Evolutionary conservation across 1,140 invertebrate genomes (phyloP).

Genomic region (Drosophila subpulchrella): DNA sequence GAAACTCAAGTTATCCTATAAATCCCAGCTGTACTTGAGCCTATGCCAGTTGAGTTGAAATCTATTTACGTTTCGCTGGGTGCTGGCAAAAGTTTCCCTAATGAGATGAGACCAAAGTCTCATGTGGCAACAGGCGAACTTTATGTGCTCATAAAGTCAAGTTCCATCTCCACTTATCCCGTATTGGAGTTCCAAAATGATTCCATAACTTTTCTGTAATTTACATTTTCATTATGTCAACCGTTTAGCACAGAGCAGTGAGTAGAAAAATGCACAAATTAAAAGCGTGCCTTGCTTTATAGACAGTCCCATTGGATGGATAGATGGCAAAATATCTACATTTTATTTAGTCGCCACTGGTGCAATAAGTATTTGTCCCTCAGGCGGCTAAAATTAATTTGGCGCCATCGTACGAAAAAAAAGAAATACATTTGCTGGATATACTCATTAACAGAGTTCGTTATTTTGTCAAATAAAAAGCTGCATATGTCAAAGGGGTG

Average conservation of each 20-base stretch:
- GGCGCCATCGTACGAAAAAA: slow-evolving; percentile 22
- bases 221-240: slow-evolving; percentile 76
- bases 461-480: slow-evolving; percentile 39
- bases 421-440: slow-evolving; percentile 40
- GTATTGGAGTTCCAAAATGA: slow-evolving; percentile 55
- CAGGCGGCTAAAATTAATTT: slow-evolving; percentile 49
- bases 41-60: slow-evolving; percentile 54
- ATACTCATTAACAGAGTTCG: slow-evolving; percentile 27
- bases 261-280: slow-evolving; percentile 66
- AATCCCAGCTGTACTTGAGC: slow-evolving; percentile 33
- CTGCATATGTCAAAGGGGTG: background rate
- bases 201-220: slow-evolving; percentile 72
- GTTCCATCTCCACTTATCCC: slow-evolving; percentile 29
- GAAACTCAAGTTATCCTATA: background rate
- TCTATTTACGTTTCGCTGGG: slow-evolving; percentile 56
- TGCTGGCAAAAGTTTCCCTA: slow-evolving; percentile 44
- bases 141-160: slow-evolving; percentile 69
- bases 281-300: slow-evolving; percentile 53
- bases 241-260: slow-evolving; percentile 42
- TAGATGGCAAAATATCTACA: slow-evolving; percentile 20
- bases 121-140: slow-evolving; percentile 66
- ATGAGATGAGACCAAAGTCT: slow-evolving; percentile 55
- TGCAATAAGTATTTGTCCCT: slow-evolving; percentile 45
- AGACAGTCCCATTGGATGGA: slow-evolving; percentile 9
- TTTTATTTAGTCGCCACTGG: slow-evolving; percentile 26